Evolutionary conservation across 2,113 vertebrate species (phyloP), one percentile per base, ranked within the genome.

Genomic region (Eclectus roratus): DNA sequence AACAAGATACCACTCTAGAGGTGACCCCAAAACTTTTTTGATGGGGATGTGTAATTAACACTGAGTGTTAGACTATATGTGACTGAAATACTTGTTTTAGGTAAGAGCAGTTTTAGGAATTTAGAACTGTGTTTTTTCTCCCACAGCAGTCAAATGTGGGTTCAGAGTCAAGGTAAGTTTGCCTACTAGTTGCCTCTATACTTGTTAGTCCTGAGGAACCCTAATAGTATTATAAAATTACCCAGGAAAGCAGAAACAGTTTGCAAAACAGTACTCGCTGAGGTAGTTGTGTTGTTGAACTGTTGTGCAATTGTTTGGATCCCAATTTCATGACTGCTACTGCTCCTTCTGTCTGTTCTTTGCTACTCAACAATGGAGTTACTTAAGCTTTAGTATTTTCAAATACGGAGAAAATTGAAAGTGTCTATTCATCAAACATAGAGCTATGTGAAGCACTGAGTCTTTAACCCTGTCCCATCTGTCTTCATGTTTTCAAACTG

Each of bases 171-270:
- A 61, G 25, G 1, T 10, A 3, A 13, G 9, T 56, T 60, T 37
- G 16, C 29, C 41, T 69, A 0, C 11, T n/a, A 4, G 27, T 31
- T 83, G 43, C 10, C 7, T 10, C 10, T 14, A 0, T 44, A 46
- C 6, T 24, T 37, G 3, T 74, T 33, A 17, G 25, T 35, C 33
- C 16, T 72, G 27, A 3, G 39, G 44, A 49, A 7, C 9, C 6
- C 0, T 27, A 37, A 29, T 7, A 47, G 25, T 25, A 5, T 17
- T 60, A 35, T 33, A 17, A 37, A 53, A 28, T 31, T 63, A 44
- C 2, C 8, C 27, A 31, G 41, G 46, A 82, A 49, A 47, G 33
- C 2, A 17, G 64, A 73, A 80, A 24, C 9, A 17, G 24, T 18
- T 52, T 46, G 25, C 6, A 23, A 29, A 49, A 39, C 28, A n/a